phyloP scores from a whole-genome alignment of 1,140 invertebrate species.

The Sminthurides bifidus region DNA sequence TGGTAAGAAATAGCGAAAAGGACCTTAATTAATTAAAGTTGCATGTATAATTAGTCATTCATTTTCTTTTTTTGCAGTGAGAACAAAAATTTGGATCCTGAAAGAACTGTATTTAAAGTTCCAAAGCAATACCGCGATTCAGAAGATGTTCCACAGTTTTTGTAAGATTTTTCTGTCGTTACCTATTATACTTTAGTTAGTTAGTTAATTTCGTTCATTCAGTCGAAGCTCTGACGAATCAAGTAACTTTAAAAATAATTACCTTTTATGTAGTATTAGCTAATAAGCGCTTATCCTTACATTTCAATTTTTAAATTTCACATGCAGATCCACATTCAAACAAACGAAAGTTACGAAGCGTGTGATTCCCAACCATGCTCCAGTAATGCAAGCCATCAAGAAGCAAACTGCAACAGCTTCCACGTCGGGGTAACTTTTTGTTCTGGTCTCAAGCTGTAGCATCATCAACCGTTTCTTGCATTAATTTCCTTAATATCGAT shows the following conservation, averaged over 20 bases:
- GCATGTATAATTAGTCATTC: too few species aligned
- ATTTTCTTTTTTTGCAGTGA: too few species aligned
- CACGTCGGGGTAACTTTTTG: background rate
- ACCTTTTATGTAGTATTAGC: too few species aligned
- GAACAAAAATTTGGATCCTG: slow-evolving; percentile 57
- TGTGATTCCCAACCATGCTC: slow-evolving; percentile 40
- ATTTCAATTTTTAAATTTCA: too few species aligned
- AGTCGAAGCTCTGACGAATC: too few species aligned
- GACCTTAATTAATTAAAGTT: too few species aligned
- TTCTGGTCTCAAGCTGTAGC: background rate
- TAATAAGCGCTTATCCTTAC: too few species aligned
- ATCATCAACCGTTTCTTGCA: background rate
- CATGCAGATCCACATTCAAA: too few species aligned
- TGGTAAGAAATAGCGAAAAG: too few species aligned
- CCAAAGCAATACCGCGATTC: slow-evolving; percentile 52
- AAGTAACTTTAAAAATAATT: too few species aligned
- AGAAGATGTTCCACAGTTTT: slow-evolving; percentile 48
- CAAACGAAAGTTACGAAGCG: slow-evolving; percentile 42
- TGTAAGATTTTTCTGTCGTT: slow-evolving; percentile 1
- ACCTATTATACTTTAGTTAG: too few species aligned
- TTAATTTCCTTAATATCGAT: background rate
- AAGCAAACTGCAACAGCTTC: background rate
- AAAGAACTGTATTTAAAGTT: slow-evolving; percentile 56
- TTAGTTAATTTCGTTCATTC: too few species aligned
- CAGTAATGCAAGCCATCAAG: background rate